phyloP scores from a whole-genome alignment of 2,113 vertebrate genomes.

The Hyperoodon ampullatus region DNA sequence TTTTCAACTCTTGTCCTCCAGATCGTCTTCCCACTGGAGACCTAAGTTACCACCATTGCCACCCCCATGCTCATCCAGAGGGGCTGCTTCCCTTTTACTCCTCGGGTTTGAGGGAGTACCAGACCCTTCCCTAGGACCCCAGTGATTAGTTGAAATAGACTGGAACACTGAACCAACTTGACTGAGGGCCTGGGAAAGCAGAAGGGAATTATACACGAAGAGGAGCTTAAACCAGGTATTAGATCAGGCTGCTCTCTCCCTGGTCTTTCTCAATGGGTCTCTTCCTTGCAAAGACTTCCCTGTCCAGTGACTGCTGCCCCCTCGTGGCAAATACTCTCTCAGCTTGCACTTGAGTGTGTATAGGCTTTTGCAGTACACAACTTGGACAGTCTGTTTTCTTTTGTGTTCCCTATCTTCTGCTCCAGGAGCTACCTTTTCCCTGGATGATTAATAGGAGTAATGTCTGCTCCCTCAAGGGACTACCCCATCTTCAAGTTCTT shows the following conservation, averaged over 20 bases:
- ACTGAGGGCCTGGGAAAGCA: not conserved
- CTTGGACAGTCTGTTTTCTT: not conserved
- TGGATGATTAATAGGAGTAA: not conserved
- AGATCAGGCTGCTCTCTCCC: not conserved
- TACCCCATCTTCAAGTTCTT: not conserved
- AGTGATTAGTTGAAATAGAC: not conserved
- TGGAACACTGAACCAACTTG: not conserved
- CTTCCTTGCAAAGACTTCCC: not conserved
- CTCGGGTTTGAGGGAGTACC: not conserved
- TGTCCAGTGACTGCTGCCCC: not conserved
- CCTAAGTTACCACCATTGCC: not conserved
- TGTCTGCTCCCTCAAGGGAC: not conserved
- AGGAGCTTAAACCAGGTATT: not conserved
- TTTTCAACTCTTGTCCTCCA: not conserved
- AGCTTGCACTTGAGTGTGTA: rapidly evolving
- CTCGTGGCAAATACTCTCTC: slow-evolving; percentile 1
- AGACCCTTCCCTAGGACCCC: not conserved
- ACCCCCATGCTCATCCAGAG: not conserved
- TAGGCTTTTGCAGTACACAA: not conserved
- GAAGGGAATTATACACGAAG: not conserved
- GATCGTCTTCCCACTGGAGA: not conserved
- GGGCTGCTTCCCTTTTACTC: not conserved
- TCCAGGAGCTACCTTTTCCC: not conserved
- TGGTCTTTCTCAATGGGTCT: not conserved
- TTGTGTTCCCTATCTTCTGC: not conserved